Evolutionary conservation across 2,113 vertebrate genomes (phyloP).

Genomic region (Monopterus albus): DNA sequence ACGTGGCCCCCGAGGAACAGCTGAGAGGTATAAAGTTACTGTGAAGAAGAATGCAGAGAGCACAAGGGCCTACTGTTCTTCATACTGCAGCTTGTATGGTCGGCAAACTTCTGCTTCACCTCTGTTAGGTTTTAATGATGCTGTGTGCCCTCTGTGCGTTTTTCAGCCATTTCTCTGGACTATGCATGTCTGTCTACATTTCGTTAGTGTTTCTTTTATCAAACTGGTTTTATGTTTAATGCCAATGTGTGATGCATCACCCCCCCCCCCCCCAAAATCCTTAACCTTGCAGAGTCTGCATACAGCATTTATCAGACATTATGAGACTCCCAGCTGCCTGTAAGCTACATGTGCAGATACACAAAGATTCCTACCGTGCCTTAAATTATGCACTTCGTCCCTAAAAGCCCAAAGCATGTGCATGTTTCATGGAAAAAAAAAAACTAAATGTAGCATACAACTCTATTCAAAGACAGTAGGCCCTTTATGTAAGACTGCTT

Average conservation of each 20-base stretch:
- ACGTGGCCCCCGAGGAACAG: slow-evolving; percentile 62
- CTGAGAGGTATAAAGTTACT: slow-evolving; percentile 77
- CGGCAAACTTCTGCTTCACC: slow-evolving; percentile 6
- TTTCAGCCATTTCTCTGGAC: slow-evolving; percentile 12
- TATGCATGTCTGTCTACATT: neutral
- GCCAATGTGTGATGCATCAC: neutral
- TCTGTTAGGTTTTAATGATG: slow-evolving; percentile 18
- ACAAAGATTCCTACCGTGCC: slow-evolving; percentile 27
- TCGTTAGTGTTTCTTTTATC: neutral
- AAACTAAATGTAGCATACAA: neutral
- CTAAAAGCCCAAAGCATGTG: slow-evolving; percentile 7
- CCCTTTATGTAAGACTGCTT: slow-evolving; percentile 5
- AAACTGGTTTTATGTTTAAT: slow-evolving; percentile 19
- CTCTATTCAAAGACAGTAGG: slow-evolving; percentile 12
- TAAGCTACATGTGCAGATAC: slow-evolving; percentile 35
- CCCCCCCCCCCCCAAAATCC: slow-evolving; percentile 6
- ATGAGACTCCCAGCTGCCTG: slow-evolving; percentile 33
- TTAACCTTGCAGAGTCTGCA: slow-evolving; percentile 12
- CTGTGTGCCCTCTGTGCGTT: neutral
- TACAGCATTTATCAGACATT: slow-evolving; percentile 47
- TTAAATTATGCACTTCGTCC: slow-evolving; percentile 13
- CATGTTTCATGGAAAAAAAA: neutral
- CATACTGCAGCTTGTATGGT: slow-evolving; percentile 6
- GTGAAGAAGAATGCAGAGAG: slow-evolving; percentile 60
- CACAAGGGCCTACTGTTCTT: slow-evolving; percentile 71